These are phyloP conservation scores for Haplotaxodon microlepis DNA, from an alignment of 2,113 vertebrate genomes.

Conservation along the genomic window DNA sequence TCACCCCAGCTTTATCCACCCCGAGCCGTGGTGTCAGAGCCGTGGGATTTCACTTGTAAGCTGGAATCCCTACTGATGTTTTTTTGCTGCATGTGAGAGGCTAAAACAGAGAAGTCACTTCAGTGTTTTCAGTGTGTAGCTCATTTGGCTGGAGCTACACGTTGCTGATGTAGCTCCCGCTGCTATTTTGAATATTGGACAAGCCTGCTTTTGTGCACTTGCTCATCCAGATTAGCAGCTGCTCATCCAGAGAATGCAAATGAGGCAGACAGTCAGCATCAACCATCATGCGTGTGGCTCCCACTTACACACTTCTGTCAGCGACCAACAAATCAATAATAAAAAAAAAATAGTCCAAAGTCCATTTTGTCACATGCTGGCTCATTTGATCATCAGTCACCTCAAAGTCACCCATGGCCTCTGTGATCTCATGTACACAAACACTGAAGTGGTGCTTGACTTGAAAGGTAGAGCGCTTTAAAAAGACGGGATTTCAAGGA, in stretches of 20 bases:
- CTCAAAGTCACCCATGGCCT: not conserved
- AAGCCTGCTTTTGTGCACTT: constrained; percentile 14
- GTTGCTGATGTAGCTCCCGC: not conserved
- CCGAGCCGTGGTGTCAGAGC: not conserved
- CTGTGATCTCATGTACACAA: not conserved
- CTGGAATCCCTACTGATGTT: not conserved
- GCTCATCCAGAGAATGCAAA: constrained; percentile 34
- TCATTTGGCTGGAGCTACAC: not conserved
- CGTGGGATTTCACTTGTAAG: constrained; percentile 34
- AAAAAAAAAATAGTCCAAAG: not conserved
- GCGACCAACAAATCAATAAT: not conserved
- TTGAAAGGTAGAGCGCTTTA: not conserved
- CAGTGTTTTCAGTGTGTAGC: not conserved
- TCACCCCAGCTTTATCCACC: not conserved
- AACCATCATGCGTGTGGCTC: not conserved
- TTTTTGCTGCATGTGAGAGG: not conserved
- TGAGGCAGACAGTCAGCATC: not conserved
- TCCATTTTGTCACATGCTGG: not conserved
- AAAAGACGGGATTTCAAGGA: not conserved
- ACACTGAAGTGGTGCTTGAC: constrained; percentile 1
- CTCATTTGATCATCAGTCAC: not conserved
- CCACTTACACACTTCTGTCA: not conserved
- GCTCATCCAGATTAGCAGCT: not conserved
- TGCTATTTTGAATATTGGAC: constrained; percentile 35
- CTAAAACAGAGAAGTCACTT: not conserved